Evolutionary conservation across 2,888 invertebrate species (phyloP), one percentile per base, ranked within the genome.

Genomic region (Yponomeuta malinellus): DNA sequence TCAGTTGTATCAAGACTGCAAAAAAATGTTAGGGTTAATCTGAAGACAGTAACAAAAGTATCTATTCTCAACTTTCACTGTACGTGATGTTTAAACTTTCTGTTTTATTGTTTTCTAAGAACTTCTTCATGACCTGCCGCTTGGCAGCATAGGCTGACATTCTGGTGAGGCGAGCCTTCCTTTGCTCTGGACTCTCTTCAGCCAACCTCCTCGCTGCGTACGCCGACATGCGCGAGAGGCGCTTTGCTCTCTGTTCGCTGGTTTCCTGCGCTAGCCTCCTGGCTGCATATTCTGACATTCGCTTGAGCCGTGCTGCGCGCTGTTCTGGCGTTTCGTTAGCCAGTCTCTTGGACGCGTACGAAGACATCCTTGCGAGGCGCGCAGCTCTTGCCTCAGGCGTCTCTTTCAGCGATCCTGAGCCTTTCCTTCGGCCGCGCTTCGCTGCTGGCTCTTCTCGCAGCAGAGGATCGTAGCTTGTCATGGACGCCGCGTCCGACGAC

Each of bases 231-330:
- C 90, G 83, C 9, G 88, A 83, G 31, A 92, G 78, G 0, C 92
- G 84, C 70, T 77, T 81, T 3, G 88, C 85, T 75, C 91, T 79
- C 73, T 92, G 90, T 68, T 89, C 89, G 31, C 80, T 79, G 0
- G 88, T 85, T 76, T 92, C 92, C 68, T 80, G 79, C 0, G 90
- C 82, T 43, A 92, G 72, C 67, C 91, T 78, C 72, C 82, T 86
- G 0, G 92, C 90, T 10, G 92, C 87, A 76, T 92, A 92, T 71
- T 88, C 88, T 0, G 92, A 92, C 92, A 92, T 92, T 31, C 90
- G 85, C 73, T 81, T 85, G 0, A 92, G 81, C 48, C 92, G 81
- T 10, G 73, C 29, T 2, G 88, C 84, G 2, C 92, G 84, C 76
- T 90, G 89, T 23, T 86, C 88, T 2, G 89, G 86, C 23, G 86